These are phyloP conservation scores for Arremon aurantiirostris DNA, from an alignment of 2,797 vertebrate genomes.

Conservation along the genomic window DNA sequence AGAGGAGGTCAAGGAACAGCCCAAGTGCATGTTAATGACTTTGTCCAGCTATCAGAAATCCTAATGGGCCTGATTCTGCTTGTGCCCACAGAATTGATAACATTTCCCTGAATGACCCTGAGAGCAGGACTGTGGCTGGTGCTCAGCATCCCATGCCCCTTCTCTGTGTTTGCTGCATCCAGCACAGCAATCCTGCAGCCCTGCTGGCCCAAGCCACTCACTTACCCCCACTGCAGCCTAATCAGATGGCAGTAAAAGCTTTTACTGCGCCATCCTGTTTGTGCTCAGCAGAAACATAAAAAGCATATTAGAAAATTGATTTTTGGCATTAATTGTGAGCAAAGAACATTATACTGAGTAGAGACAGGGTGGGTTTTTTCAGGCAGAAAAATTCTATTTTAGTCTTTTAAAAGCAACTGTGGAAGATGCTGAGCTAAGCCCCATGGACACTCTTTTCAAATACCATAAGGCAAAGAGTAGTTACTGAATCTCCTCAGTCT, in stretches of 20 bases:
- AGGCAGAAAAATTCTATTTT: constrained; percentile 37
- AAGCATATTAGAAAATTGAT: constrained; percentile 35
- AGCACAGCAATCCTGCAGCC: background rate
- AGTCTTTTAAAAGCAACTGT: constrained; percentile 21
- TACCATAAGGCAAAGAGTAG: constrained; percentile 42
- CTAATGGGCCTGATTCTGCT: background rate
- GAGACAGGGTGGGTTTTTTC: background rate
- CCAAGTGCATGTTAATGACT: rapidly evolving
- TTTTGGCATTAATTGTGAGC: constrained; percentile 46
- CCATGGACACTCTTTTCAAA: constrained; percentile 26
- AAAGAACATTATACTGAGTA: constrained; percentile 10
- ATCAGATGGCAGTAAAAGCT: constrained; percentile 50
- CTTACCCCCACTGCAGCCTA: background rate
- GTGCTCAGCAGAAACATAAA: constrained; percentile 68
- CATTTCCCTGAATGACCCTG: background rate
- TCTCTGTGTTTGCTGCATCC: background rate
- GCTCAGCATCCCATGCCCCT: background rate
- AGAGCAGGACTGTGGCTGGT: background rate
- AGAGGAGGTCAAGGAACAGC: background rate
- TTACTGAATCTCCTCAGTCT: constrained; percentile 70
- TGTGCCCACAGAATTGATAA: background rate
- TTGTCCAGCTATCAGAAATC: background rate
- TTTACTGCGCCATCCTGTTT: constrained; percentile 41
- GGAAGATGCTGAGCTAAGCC: constrained; percentile 43
- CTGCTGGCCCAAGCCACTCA: background rate